phyloP scores from a whole-genome alignment of 37 sponge, comb jelly and placozoan genomes.

The Hexactinellida sp. region DNA sequence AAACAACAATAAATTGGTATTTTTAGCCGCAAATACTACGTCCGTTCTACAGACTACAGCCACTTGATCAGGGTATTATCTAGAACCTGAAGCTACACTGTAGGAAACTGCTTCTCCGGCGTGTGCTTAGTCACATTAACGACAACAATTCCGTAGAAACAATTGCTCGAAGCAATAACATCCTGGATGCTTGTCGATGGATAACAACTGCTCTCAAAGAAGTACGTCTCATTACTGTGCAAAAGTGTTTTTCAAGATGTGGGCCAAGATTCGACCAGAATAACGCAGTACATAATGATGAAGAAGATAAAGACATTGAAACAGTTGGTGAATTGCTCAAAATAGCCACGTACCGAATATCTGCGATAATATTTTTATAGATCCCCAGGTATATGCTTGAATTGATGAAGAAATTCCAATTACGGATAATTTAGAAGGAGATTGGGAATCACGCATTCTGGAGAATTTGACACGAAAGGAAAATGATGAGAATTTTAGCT shows the following conservation, averaged over 20 bases:
- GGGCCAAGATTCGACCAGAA: background rate
- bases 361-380: too few relatives aligned
- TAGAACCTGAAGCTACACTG: background rate
- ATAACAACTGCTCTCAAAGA: background rate
- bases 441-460: too few relatives aligned
- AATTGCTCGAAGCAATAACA: background rate
- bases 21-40: background rate
- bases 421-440: too few relatives aligned
- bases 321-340: background rate
- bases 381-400: too few relatives aligned
- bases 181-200: background rate
- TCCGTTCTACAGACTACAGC: background rate
- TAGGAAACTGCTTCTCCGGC: background rate
- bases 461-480: too few relatives aligned
- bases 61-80: background rate
- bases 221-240: background rate
- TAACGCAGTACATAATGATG: background rate
- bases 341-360: background rate
- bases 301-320: background rate
- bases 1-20: background rate
- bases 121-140: background rate
- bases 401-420: too few relatives aligned
- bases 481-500: background rate
- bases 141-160: background rate
- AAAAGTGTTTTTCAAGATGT: background rate